Conservation (phyloP, 2,797 vertebrate species). For the Pteronotus mesoamericanus region DNA sequence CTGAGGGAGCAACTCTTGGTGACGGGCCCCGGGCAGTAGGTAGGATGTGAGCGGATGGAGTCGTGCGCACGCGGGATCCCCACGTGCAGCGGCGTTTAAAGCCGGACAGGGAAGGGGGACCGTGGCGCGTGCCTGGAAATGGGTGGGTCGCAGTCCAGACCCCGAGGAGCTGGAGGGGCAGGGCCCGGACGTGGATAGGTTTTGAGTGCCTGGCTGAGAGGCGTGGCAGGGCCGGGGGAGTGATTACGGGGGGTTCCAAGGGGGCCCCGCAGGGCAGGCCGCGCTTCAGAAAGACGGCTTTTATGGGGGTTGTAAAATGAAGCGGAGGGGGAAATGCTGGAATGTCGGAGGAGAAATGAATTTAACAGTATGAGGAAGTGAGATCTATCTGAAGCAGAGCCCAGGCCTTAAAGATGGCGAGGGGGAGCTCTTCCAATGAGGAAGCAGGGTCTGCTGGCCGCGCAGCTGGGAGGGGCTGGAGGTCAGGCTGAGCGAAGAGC, state of each 20-base stretch:
- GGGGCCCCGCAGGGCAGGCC: not conserved
- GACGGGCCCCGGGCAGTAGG: not conserved
- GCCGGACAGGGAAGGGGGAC: not conserved
- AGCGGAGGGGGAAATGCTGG: not conserved
- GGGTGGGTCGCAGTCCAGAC: not conserved
- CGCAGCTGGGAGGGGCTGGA: not conserved
- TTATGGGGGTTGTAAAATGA: not conserved
- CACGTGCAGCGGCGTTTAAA: not conserved
- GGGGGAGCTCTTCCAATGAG: not conserved
- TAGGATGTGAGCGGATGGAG: too few species aligned
- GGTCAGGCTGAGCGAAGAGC: not conserved
- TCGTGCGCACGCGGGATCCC: not conserved
- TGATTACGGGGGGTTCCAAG: not conserved
- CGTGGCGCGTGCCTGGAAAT: fast-evolving
- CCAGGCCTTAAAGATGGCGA: not conserved
- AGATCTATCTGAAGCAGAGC: not conserved
- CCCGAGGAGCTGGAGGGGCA: fast-evolving
- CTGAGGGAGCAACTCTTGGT: not conserved
- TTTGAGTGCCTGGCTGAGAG: not conserved
- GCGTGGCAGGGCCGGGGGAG: not conserved
- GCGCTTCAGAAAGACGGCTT: not conserved
- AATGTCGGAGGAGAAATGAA: not conserved
- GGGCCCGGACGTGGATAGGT: not conserved
- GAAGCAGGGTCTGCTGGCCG: not conserved
- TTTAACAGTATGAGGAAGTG: not conserved